Percentiles rank a stretch among this genome's conserved stretches.
These are phyloP conservation scores for Perognathus longimembris DNA, from an alignment of 2,113 vertebrate genomes.

Conservation along the genomic window DNA sequence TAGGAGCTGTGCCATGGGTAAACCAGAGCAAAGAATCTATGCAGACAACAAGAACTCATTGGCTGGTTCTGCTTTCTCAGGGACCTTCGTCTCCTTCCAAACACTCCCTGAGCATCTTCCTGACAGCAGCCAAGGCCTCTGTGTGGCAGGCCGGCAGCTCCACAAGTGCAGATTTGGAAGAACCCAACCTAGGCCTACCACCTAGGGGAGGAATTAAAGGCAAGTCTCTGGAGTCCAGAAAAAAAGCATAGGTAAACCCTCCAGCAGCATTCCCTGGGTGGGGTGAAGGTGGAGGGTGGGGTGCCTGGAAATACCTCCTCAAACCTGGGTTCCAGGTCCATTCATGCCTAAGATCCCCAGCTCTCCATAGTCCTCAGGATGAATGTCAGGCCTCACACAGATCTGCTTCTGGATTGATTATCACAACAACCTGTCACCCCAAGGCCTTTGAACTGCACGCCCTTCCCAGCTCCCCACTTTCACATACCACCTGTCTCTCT, in stretches of 20 bases:
- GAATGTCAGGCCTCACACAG: background rate
- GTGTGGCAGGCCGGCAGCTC: background rate
- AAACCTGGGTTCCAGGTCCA: background rate
- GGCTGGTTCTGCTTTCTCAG: background rate
- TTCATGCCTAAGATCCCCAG: background rate
- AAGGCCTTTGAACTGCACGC: background rate
- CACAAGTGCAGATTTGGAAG: background rate
- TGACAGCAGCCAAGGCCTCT: background rate
- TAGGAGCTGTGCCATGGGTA: conserved; percentile 39
- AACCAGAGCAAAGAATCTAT: conserved; percentile 58
- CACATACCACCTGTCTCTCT: background rate
- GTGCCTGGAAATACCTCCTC: background rate
- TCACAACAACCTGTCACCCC: no score
- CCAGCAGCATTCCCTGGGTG: background rate
- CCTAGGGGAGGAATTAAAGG: background rate
- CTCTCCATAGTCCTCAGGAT: background rate
- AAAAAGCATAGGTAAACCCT: background rate
- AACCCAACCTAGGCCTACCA: background rate
- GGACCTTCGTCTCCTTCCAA: background rate
- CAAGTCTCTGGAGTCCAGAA: background rate
- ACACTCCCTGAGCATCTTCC: background rate
- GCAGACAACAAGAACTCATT: conserved; percentile 70
- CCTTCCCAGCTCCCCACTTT: background rate
- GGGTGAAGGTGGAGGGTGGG: no score
- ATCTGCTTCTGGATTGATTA: background rate